phyloP scores from a whole-genome alignment of 1,140 invertebrate genomes.

The Apocrypta bakeri region DNA sequence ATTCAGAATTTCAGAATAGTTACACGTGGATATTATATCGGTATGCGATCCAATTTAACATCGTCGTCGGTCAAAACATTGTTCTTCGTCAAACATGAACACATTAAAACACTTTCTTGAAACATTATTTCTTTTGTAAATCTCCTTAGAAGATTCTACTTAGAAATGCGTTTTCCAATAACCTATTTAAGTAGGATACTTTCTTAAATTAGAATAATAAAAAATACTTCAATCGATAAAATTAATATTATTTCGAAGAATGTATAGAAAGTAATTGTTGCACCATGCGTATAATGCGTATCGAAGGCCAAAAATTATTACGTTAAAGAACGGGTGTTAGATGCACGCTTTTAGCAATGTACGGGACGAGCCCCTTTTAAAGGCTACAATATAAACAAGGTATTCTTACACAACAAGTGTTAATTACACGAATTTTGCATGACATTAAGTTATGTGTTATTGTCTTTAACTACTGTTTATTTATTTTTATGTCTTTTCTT shows the following conservation, averaged over 20 bases:
- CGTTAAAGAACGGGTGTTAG: neutral
- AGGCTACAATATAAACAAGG: neutral
- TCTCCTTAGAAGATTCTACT: no score
- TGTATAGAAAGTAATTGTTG: neutral
- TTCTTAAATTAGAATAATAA: constrained; percentile 10
- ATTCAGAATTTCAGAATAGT: neutral
- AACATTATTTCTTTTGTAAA: constrained; percentile 21
- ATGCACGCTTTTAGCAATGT: neutral
- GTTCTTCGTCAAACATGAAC: neutral
- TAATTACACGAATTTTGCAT: constrained; percentile 12
- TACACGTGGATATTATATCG: neutral
- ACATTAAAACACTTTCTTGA: neutral
- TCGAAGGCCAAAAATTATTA: constrained; percentile 43
- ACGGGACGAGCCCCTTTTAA: neutral
- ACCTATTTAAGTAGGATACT: neutral
- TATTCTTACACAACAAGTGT: constrained; percentile 21
- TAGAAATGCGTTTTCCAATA: neutral
- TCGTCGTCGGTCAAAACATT: neutral
- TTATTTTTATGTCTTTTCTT: constrained; percentile 30
- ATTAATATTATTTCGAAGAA: constrained; percentile 11
- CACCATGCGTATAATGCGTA: constrained; percentile 35
- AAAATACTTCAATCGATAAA: constrained; percentile 5
- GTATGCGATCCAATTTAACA: neutral
- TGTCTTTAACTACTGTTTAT: constrained; percentile 46
- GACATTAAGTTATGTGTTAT: constrained; percentile 45